Conservation (phyloP, 2,888 invertebrate genomes). For the Diaphora mendica region DNA sequence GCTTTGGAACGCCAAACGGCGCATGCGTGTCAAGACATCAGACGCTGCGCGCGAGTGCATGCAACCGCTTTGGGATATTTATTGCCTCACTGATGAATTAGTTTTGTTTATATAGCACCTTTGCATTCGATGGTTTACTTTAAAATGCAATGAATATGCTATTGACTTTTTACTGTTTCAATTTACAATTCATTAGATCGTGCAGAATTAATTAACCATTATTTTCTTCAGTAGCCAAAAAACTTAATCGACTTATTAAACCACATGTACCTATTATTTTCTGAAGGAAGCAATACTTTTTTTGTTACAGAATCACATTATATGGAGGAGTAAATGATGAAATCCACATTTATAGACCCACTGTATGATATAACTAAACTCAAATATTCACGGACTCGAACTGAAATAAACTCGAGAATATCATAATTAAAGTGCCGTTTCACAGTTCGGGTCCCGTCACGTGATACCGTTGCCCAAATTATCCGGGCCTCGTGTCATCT, state of each 20-base stretch:
- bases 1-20: conserved; percentile 77
- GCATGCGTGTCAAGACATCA: conserved; percentile 77
- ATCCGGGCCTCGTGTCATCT: conserved; percentile 86
- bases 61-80: conserved; percentile 77
- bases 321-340: neutral
- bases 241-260: conserved; percentile 21
- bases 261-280: neutral
- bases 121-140: conserved; percentile 70
- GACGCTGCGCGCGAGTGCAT: conserved; percentile 81
- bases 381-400: conserved; percentile 47
- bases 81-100: conserved; percentile 76
- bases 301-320: neutral
- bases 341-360: conserved; percentile 32
- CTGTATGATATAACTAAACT: conserved; percentile 30
- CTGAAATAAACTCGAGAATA: conserved; percentile 72
- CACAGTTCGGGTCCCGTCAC: conserved; percentile 79
- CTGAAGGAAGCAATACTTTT: neutral
- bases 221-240: conserved; percentile 21
- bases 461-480: conserved; percentile 86
- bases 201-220: conserved; percentile 47
- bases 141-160: conserved; percentile 76
- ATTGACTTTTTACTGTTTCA: conserved; percentile 62
- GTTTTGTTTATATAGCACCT: conserved; percentile 72
- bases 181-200: conserved; percentile 61
- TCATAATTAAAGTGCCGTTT: conserved; percentile 86